Evolutionary conservation across 2,113 vertebrate species (phyloP), one percentile per base, ranked within the genome.

Genomic region (Mesocricetus auratus): DNA sequence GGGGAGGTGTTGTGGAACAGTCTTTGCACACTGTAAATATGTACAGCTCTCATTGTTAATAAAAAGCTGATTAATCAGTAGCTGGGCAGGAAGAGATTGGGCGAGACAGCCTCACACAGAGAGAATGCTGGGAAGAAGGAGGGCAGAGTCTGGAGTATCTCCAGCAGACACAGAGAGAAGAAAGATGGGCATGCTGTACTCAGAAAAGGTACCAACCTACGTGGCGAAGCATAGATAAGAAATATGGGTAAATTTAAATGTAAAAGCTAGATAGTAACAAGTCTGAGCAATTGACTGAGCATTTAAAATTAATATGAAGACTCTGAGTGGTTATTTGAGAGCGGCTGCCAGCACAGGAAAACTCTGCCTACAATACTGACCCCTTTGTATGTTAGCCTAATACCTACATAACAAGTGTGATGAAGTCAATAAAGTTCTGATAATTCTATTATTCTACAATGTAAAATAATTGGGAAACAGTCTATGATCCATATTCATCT

Each of bases 351-450:
- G 68, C 7, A 69, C 68, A 69, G 36, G 36, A 69, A 69, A 69
- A 69, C 68, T 69, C 33, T 2, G 0, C 68, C 33, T 19, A 69
- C 36, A 69, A 69, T 36, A 19, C 33, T 69, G 33, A 7, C 33
- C 16, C 16, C 36, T 69, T 69, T 31, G 31, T 53, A 10, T 9
- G 19, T 11, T 36, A 79, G 31, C 66, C 21, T 90, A 64, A 89
- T 22, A 60, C 36, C n/a, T 58, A n/a, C 8, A 22, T 7, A 89
- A 1, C 22, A 16, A 66, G 13, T 22, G 26, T 94, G 26, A 0
- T 66, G 64, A 93, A 86, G 93, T 90, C 42, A 89, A 73, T 58
- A 53, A 90, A 86, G 62, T 75, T 89, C 73, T 93, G 15, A 92
- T 26, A 26, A 79, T 2, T 92, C 31, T n/a, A 66, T 75, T 83